These are phyloP conservation scores for Odobenus rosmarus DNA, from an alignment of 2,113 vertebrate genomes.

Conservation along the genomic window DNA sequence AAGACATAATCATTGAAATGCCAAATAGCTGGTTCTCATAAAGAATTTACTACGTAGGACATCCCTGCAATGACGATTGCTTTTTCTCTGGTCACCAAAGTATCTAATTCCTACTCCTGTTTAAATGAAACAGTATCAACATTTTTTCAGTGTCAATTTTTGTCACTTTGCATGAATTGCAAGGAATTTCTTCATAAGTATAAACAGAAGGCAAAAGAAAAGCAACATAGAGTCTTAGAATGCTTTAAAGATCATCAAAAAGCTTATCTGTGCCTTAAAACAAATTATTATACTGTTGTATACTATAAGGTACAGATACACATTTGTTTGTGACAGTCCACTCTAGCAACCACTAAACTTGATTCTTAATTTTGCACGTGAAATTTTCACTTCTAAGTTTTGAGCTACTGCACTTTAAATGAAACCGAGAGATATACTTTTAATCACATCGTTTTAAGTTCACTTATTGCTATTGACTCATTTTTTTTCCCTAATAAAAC, in stretches of 20 bases:
- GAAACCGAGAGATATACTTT: background rate
- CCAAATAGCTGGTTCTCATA: background rate
- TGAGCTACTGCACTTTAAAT: background rate
- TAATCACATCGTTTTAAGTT: background rate
- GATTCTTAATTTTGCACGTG: background rate
- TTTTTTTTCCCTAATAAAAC: background rate
- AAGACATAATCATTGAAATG: background rate
- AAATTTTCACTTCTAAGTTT: background rate
- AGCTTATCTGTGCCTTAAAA: background rate
- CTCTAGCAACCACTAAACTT: background rate
- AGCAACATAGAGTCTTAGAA: background rate
- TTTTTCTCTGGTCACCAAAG: background rate
- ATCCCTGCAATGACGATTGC: background rate
- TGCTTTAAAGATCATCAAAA: slow-evolving; percentile 1
- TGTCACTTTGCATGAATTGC: background rate
- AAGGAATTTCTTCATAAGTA: background rate
- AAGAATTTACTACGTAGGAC: background rate
- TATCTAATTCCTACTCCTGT: background rate
- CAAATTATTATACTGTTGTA: background rate
- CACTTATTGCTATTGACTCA: background rate
- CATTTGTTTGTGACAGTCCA: background rate
- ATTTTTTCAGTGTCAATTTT: slow-evolving; percentile 12
- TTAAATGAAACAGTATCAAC: background rate
- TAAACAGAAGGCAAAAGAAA: background rate
- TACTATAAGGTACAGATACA: background rate